These are phyloP conservation scores for Phalera bucephala DNA, from an alignment of 2,888 invertebrate species.

Conservation along the genomic window DNA sequence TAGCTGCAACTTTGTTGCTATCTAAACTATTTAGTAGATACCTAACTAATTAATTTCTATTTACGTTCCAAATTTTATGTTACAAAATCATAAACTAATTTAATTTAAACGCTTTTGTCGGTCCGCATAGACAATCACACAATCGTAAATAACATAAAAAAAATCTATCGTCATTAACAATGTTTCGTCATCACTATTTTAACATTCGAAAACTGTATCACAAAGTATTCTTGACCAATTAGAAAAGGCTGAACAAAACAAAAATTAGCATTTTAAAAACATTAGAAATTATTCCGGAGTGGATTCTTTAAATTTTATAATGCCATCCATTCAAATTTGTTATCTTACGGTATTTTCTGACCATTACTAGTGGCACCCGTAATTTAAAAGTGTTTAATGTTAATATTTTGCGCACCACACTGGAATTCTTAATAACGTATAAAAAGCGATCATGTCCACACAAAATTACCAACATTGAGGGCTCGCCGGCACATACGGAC, in stretches of 20 bases:
- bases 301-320: constrained; percentile 26
- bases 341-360: constrained; percentile 19
- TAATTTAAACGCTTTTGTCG: constrained; percentile 2
- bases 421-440: constrained; percentile 46
- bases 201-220: constrained; percentile 14
- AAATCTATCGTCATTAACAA: background rate
- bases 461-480: constrained; percentile 55
- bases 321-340: constrained; percentile 19
- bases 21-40: too few relatives aligned
- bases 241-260: constrained; percentile 7
- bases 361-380: constrained; percentile 24
- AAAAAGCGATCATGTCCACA: constrained; percentile 56
- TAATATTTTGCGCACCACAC: constrained; percentile 36
- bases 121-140: background rate
- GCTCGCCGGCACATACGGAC: constrained; percentile 38
- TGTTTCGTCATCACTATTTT: constrained; percentile 15
- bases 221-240: constrained; percentile 21
- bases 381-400: constrained; percentile 41
- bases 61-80: background rate
- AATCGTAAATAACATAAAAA: background rate
- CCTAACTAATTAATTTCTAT: background rate
- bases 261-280: constrained; percentile 13
- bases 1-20: too few relatives aligned
- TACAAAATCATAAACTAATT: background rate
- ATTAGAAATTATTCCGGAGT: constrained; percentile 1